phyloP scores from a whole-genome alignment of 2,797 vertebrate species.

The Smutsia gigantea region DNA sequence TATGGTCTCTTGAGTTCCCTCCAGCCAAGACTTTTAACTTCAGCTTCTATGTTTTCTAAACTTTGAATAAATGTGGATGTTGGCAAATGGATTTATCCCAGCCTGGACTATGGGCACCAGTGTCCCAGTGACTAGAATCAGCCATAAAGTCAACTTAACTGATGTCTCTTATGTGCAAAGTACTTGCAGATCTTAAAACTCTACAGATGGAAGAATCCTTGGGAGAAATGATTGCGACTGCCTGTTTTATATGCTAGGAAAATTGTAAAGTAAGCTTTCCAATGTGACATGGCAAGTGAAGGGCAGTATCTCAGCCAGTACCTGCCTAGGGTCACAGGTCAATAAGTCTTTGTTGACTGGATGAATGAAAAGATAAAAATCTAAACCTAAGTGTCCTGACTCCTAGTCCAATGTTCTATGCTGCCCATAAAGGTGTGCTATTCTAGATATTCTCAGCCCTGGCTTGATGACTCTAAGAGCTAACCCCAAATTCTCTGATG shows the following conservation, averaged over 20 bases:
- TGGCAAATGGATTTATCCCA: neutral
- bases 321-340: neutral
- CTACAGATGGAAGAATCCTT: neutral
- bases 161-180: neutral
- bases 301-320: neutral
- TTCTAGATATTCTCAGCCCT: neutral
- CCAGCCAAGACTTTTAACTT: neutral
- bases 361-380: neutral
- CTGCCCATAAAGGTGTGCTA: neutral
- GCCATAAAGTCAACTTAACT: neutral
- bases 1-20: neutral
- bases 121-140: neutral
- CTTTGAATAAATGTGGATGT: neutral
- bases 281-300: neutral
- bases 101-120: neutral
- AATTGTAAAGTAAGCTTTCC: neutral
- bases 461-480: neutral
- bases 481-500: neutral
- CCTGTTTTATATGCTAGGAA: neutral
- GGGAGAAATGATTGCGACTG: neutral
- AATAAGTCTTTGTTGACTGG: neutral
- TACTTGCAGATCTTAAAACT: neutral
- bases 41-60: neutral
- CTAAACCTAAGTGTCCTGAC: neutral
- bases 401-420: neutral